Base-by-base conservation (phyloP, 1,140 invertebrate genomes). In the Achroia grisella region DNA sequence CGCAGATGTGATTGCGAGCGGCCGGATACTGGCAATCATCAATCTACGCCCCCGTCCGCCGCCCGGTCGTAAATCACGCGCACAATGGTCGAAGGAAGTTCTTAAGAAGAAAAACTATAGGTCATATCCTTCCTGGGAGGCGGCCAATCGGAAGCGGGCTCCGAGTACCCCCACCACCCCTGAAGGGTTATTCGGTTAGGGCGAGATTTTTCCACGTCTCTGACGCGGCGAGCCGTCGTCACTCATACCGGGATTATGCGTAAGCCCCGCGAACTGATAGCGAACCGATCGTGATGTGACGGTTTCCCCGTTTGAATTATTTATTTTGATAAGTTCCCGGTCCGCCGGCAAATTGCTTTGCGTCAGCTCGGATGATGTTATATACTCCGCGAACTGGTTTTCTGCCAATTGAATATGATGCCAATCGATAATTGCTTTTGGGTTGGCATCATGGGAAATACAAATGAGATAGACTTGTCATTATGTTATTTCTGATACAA, bases 51-150 rank as follows among this genome's bases (percentile, higher is more conserved):
- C 59, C 41, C 55, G 40, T 42, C 52, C 11, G 47, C 66, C 63
- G 54, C 48, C 53, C 59, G 56, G 9, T 58, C 65, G 74, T 84
- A 84, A 80, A 84, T 84, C 80, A 84, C 71, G 71, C 67, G 71
- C 63, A 81, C 75, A 84, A 81, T 81, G 71, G 63, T 59, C 70
- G 63, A 32, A 71, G 80, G 80, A 81, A 81, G 77, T 81, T 81
- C 80, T 84, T 80, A 73, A 78, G 74, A 78, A 78, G 71, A 78
- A 75, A 78, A 78, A 78, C 74, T 84, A 84, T 84, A 84, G 80
- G 78, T 82, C 77, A 82, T 80, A 82, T 84, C 80, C 80, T 82
- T 84, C 80, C 78, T 63, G 71, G 63, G 70, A 56, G 66, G 56
- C 68, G 72, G 72, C 77, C 78, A 82, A 82, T 84, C 80, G 80